These are phyloP conservation scores for Ephestia elutella DNA, from an alignment of 1,140 invertebrate genomes.

Conservation along the genomic window DNA sequence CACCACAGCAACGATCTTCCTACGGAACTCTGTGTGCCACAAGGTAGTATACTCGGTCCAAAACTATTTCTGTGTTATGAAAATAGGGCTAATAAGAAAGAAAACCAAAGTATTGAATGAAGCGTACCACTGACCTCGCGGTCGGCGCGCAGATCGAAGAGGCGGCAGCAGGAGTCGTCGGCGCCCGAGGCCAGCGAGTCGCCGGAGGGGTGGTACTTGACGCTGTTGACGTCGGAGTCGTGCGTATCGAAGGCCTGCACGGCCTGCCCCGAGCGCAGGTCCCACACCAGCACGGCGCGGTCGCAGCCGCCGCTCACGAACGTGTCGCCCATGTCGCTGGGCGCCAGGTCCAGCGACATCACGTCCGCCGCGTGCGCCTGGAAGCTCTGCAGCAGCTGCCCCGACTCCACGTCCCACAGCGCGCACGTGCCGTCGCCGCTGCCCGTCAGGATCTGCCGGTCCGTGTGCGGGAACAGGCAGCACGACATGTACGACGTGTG, in stretches of 20 bases:
- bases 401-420: slow-evolving; percentile 99
- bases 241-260: slow-evolving; percentile 99
- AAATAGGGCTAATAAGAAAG: too few species aligned
- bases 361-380: slow-evolving; percentile 98
- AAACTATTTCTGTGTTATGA: too few species aligned
- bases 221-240: slow-evolving; percentile 98
- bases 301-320: slow-evolving; percentile 99
- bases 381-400: slow-evolving; percentile 97
- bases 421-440: slow-evolving; percentile 99
- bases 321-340: slow-evolving; percentile 97
- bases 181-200: slow-evolving; percentile 98
- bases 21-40: too few species aligned
- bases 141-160: slow-evolving; percentile 98
- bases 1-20: too few species aligned
- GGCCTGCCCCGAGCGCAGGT: slow-evolving; percentile 98
- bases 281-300: slow-evolving; percentile 98
- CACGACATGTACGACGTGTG: slow-evolving; percentile 98
- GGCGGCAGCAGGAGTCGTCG: slow-evolving; percentile 98
- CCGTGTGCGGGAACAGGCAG: slow-evolving; percentile 98
- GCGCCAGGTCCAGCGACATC: slow-evolving; percentile 97
- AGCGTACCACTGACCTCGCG: too few species aligned
- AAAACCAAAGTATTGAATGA: too few species aligned
- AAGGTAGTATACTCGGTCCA: too few species aligned
- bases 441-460: slow-evolving; percentile 98
- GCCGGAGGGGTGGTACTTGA: slow-evolving; percentile 99